Base-by-base conservation (phyloP, 2,888 invertebrate genomes). In the Hemithea aestivaria region DNA sequence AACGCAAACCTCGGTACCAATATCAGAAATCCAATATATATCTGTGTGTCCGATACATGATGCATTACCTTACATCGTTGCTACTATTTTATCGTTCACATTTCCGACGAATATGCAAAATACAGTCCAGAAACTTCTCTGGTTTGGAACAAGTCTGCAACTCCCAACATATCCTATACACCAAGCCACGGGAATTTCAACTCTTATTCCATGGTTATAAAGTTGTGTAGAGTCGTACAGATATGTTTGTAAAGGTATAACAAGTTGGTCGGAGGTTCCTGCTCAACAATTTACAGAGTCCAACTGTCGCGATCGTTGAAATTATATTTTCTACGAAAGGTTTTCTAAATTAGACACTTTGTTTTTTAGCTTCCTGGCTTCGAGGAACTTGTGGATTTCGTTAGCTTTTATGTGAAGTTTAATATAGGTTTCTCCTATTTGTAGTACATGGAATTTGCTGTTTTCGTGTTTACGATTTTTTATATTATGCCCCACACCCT, bases 51-150 rank as follows among this genome's bases (percentile, higher is more conserved):
- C 62, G 51, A 63, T 63, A 56, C 56, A 63, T 64, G 60, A 64
- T 64, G 49, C 46, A 45, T 54, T 49, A 58, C 62, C 53, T 58
- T 60, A 58, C 59, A 58, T 62, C 57, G 58, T 56, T 51, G 53
- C 39, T 51, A 56, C 45, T 62, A 59, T 64, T 63, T 62, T 62
- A 62, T 59, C 53, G 39, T 48, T 53, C 50, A 42, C 52, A 53
- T 54, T 51, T 56, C 55, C 56, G 55, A 58, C 62, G 56, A 59
- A 50, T 57, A 66, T 64, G 65, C 61, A 63, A 62, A 66, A 63
- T 56, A 53, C 54, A 56, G 65, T 55, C 45, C 42, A 52, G 53
- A 63, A 66, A 64, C 60, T 67, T 66, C 58, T 40, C 47, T 40
- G 45, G 47, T 35, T 41, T 49, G 40, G 58, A 52, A 54, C 56